Base-by-base conservation (phyloP, 1,140 invertebrate genomes). In the Chlorops oryzae region DNA sequence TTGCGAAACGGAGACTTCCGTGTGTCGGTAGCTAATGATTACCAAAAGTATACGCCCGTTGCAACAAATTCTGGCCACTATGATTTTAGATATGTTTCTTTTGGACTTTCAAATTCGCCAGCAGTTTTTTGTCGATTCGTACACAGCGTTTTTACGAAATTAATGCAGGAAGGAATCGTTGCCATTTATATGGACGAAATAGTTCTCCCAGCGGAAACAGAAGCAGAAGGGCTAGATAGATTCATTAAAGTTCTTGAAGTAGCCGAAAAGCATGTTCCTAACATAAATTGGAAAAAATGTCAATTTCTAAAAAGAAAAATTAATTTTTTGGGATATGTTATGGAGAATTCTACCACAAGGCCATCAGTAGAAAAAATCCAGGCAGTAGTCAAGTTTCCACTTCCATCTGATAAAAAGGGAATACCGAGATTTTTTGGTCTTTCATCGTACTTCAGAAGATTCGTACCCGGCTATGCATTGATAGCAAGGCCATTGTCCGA, bases 61-160 rank as follows among this genome's bases (percentile, higher is more conserved):
- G 63, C 73, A 3, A 74, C 69, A 0, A 65, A 63, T 0, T 68
- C 70, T 46, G 58, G 42, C 2, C 65, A 66, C 37, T 79, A 75
- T 48, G 74, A 75, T 47, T 78, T 61, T 48, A 44, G 56, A 0
- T 52, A 61, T 45, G 62, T 76, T 54, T 73, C 72, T n/a, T 77
- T 75, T 56, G 75, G 75, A 20, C 50, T 78, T 2, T 56, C 51
- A 7, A 76, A 74, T 56, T 59, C 63, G 2, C 76, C 76, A 48
- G 65, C 73, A 47, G 41, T 60, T 28, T 54, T 74, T 4, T 72
- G 75, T 17, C 51, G 77, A 12, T 17, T 13, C 5, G 20, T 46
- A 5, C 24, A 9, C 13, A 34, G n/a, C 12, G 23, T 7, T 17
- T 21, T 46, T 7, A 15, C 7, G 7, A 18, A 27, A 10, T 12